These are phyloP conservation scores for Phrynosoma platyrhinos DNA, from an alignment of 2,113 vertebrate genomes.

Conservation along the genomic window DNA sequence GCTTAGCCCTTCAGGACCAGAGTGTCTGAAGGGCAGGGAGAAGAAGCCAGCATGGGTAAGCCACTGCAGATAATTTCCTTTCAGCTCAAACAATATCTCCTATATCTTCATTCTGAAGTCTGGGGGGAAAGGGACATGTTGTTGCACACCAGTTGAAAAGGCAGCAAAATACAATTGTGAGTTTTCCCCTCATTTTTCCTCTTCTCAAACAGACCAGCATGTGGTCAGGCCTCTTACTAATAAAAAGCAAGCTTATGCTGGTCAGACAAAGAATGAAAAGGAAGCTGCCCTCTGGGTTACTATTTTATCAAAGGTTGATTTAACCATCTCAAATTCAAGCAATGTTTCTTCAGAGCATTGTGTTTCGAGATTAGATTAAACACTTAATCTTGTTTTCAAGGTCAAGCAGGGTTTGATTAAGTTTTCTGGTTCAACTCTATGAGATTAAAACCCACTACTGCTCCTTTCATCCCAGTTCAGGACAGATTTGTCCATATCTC, in stretches of 20 bases:
- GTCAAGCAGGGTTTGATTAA: constrained; percentile 47
- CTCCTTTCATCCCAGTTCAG: neutral
- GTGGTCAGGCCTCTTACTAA: accelerated
- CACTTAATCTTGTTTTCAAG: constrained; percentile 50
- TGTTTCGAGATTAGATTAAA: constrained; percentile 45
- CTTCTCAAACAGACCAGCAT: neutral
- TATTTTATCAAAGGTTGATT: constrained; percentile 45
- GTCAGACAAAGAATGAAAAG: constrained; percentile 30
- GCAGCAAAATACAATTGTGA: accelerated
- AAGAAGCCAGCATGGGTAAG: neutral
- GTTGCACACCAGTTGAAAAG: accelerated
- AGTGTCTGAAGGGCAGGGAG: neutral
- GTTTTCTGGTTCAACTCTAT: constrained; percentile 31
- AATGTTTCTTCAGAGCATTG: constrained; percentile 35
- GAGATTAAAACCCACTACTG: constrained; percentile 18
- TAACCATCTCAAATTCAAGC: constrained; percentile 26
- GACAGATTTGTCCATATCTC: neutral
- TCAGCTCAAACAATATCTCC: neutral
- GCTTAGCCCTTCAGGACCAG: neutral
- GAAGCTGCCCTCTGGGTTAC: constrained; percentile 32
- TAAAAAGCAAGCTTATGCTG: neutral
- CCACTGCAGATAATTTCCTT: neutral
- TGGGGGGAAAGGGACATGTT: accelerated
- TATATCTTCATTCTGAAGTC: neutral
- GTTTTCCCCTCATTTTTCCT: neutral